phyloP scores from a whole-genome alignment of 2,113 vertebrate species.

The Colius striatus region DNA sequence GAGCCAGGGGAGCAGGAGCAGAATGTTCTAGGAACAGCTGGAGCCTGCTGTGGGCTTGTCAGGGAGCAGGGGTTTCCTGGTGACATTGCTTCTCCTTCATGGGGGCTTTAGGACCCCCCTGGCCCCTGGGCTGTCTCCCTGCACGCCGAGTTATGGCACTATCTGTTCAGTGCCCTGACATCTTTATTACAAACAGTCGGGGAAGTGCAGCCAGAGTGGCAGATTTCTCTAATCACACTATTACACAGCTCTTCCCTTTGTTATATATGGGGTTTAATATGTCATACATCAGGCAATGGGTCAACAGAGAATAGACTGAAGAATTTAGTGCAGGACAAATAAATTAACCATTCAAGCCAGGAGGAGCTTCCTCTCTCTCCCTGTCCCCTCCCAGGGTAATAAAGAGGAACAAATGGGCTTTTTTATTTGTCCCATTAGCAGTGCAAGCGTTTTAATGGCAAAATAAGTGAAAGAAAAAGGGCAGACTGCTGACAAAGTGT shows the following conservation, averaged over 20 bases:
- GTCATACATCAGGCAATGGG: not conserved
- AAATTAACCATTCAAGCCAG: not conserved
- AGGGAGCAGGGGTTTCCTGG: not conserved
- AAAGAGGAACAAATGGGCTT: not conserved
- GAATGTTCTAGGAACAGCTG: not conserved
- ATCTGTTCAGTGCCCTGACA: not conserved
- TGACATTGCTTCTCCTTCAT: not conserved
- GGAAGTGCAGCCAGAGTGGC: not conserved
- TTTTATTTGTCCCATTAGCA: not conserved
- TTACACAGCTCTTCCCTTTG: not conserved
- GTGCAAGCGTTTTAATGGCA: not conserved
- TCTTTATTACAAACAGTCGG: conserved; percentile 8
- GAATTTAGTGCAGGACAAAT: not conserved
- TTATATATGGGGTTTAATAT: not conserved
- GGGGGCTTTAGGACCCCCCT: fast-evolving
- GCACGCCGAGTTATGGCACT: not conserved
- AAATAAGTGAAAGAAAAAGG: not conserved
- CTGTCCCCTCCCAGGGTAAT: not conserved
- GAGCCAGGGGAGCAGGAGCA: not conserved
- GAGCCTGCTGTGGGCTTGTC: not conserved
- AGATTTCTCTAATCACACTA: conserved; percentile 20
- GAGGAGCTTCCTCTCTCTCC: not conserved
- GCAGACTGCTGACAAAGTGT: not conserved
- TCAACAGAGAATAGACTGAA: not conserved
- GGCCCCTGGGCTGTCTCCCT: not conserved